Percentiles rank a stretch among this genome's conserved stretches.
Conservation (phyloP, 2,113 vertebrate species). For the Chaenogobius annularis region DNA sequence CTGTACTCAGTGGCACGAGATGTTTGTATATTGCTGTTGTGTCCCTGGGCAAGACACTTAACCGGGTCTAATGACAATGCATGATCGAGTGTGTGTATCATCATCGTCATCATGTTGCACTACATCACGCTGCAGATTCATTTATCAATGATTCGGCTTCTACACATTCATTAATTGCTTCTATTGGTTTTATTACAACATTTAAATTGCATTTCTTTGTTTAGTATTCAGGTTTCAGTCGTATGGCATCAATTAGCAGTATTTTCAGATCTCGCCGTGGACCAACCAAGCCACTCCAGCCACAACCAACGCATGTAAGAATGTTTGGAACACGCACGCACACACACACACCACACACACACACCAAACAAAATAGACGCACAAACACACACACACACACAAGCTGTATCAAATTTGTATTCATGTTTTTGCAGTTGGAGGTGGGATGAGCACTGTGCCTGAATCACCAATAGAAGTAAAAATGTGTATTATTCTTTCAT, state of each 20-base stretch:
- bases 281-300: constrained; percentile 33
- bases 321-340: not conserved
- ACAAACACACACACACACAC: not conserved
- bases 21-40: too few species aligned
- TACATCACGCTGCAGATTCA: too few species aligned
- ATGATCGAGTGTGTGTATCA: too few species aligned
- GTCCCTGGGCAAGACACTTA: too few species aligned
- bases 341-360: not conserved
- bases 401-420: not conserved
- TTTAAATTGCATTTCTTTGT: not conserved
- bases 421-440: constrained; percentile 41
- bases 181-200: too few species aligned
- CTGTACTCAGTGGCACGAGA: too few species aligned
- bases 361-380: not conserved
- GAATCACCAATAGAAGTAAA: constrained; percentile 65
- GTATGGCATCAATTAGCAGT: constrained; percentile 69
- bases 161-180: too few species aligned
- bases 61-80: too few species aligned
- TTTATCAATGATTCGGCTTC: too few species aligned
- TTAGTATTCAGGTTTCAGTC: constrained; percentile 54
- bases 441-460: constrained; percentile 43
- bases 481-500: not conserved
- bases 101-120: too few species aligned
- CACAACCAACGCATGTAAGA: constrained; percentile 56
- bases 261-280: constrained; percentile 65